Conservation (phyloP, 2,888 invertebrate genomes). For the Ormyrus labotus region DNA sequence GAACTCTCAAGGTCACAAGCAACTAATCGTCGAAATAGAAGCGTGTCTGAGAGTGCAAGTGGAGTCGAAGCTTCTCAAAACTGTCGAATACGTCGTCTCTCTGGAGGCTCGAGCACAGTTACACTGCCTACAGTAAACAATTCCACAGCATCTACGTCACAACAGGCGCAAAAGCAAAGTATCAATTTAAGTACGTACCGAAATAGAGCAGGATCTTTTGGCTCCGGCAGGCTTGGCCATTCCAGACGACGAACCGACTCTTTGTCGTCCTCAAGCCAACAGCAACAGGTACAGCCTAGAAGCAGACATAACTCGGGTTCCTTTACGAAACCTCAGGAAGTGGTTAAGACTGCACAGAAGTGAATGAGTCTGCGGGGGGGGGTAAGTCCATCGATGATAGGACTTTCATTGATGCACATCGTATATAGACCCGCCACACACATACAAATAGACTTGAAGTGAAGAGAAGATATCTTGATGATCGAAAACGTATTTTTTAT, state of each 20-base stretch:
- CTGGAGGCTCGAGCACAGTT: conserved; percentile 71
- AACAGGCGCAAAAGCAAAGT: conserved; percentile 65
- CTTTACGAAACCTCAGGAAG: conserved; percentile 65
- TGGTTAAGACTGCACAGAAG: conserved; percentile 57
- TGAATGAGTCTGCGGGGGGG: conserved; percentile 19
- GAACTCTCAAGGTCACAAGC: conserved; percentile 78
- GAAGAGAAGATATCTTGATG: conserved; percentile 16
- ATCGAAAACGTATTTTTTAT: conserved; percentile 30
- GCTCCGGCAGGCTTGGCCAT: conserved; percentile 69
- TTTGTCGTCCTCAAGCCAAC: conserved; percentile 61
- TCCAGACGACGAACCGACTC: conserved; percentile 67
- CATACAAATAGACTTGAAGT: neutral
- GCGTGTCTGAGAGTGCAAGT: conserved; percentile 82
- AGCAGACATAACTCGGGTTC: conserved; percentile 69
- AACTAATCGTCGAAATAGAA: conserved; percentile 80
- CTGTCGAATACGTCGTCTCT: conserved; percentile 71
- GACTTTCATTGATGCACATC: neutral
- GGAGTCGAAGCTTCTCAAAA: conserved; percentile 69
- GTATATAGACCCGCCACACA: neutral
- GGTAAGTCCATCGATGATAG: conserved; percentile 36
- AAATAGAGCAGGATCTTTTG: conserved; percentile 72
- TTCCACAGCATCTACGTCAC: conserved; percentile 52
- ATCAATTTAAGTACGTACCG: conserved; percentile 68
- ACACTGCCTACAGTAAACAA: conserved; percentile 63
- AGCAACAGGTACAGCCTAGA: conserved; percentile 64